Conservation (phyloP, 2,113 vertebrate genomes). For the Bagarius yarrelli region DNA sequence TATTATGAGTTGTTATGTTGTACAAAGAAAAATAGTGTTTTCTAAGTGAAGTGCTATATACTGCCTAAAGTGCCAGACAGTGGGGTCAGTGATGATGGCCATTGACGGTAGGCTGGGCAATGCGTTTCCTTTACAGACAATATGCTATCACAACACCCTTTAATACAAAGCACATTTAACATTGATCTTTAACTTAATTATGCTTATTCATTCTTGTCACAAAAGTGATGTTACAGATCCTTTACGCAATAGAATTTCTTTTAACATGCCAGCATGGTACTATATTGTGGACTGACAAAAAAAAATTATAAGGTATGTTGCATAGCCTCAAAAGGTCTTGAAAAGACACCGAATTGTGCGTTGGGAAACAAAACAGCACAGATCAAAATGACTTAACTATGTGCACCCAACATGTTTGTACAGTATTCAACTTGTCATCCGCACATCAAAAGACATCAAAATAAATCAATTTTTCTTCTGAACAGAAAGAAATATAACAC, state of each 20-base stretch:
- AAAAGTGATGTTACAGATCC: neutral
- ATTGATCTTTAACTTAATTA: neutral
- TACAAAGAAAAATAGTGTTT: neutral
- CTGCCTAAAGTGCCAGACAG: neutral
- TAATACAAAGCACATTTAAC: neutral
- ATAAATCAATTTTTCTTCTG: neutral
- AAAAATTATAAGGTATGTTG: neutral
- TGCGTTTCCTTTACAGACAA: neutral
- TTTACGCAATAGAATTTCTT: neutral
- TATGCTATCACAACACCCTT: neutral
- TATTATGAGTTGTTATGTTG: slow-evolving; percentile 8
- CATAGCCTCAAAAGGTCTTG: neutral
- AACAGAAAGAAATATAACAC: neutral
- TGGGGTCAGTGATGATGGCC: neutral
- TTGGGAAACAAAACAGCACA: neutral
- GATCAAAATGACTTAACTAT: neutral
- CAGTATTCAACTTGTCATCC: neutral
- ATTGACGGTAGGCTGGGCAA: neutral
- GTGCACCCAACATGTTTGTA: neutral
- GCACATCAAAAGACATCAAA: neutral
- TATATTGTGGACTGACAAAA: neutral
- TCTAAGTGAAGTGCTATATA: neutral
- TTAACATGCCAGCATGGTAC: neutral
- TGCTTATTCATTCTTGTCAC: neutral
- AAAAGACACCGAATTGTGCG: neutral